Evolutionary conservation across 2,113 vertebrate genomes (phyloP), one percentile per base, ranked within the genome.

Genomic region (Camelus dromedarius): DNA sequence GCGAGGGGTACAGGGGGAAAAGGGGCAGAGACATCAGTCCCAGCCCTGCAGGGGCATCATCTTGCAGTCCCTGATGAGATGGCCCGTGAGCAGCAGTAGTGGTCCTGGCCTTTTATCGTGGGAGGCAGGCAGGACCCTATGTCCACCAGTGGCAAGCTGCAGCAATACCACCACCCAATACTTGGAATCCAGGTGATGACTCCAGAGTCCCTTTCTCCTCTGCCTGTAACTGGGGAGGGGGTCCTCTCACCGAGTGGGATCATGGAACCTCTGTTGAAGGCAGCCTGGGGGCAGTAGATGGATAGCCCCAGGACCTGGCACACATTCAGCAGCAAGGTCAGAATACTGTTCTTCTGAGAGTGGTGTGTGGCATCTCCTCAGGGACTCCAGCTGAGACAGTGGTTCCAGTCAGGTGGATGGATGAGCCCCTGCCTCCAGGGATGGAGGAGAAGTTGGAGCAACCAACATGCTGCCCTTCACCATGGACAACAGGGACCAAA

Each of bases 401-500:
- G 89, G 95, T 94, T 97, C 93, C 96, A 93, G 96, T 96, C 97
- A 93, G 97, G 93, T 97, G 93, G 96, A 94, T 86, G 94, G 94
- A 84, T 72, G 91, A 96, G 89, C 70, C 95, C 95, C 97, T 97
- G 96, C 96, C 98, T 97, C 98, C 98, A 96, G 93, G 95, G 85
- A 95, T 91, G 93, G 97, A 97, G 97, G 96, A 98, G 96, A 98
- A 95, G 97, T 32, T 85, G 96, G 92, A 97, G 96, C 98, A 93
- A 94, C 86, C 96, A 97, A 96, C 93, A 75, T 83, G 97, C 91
- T 97, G 97, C 93, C 96, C 93, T 97, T 97, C 95, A 96, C 93
- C 98, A 97, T 96, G 97, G 97, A 95, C 79, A 97, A 93, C 94
- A 98, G 97, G 98, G 97, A 97, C 98, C 98, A 97, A 91, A 97